Percentiles rank a stretch among this genome's conserved stretches.
phyloP scores from a whole-genome alignment of 2,888 invertebrate species.

The Polietes domitor region DNA sequence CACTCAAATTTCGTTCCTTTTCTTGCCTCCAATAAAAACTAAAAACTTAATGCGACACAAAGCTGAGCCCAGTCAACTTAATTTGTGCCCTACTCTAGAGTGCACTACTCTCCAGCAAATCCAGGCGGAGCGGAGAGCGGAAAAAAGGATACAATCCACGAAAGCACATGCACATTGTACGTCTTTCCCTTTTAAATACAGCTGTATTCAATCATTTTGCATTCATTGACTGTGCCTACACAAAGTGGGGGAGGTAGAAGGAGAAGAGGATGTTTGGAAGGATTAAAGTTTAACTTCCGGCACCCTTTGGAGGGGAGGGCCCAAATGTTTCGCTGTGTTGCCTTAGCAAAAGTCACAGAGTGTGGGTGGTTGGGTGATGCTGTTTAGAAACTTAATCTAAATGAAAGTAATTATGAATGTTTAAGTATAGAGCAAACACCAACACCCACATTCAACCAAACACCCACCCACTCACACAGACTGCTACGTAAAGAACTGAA shows the following conservation, averaged over 20 bases:
- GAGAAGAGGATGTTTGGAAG: neutral
- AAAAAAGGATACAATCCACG: neutral
- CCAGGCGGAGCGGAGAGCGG: neutral
- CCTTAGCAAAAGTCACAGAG: too few species aligned
- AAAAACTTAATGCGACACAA: constrained; percentile 64
- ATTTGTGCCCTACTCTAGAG: constrained; percentile 48
- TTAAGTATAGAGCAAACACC: constrained; percentile 60
- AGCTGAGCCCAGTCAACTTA: constrained; percentile 56
- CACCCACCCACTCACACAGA: neutral
- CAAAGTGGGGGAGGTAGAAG: neutral
- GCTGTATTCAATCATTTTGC: constrained; percentile 57
- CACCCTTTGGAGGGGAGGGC: neutral
- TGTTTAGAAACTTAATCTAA: constrained; percentile 64
- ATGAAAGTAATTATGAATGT: constrained; percentile 67
- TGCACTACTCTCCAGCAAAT: constrained; percentile 12
- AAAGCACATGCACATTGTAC: constrained; percentile 5
- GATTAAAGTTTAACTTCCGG: constrained; percentile 52
- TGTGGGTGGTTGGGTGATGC: neutral
- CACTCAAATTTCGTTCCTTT: constrained; percentile 24
- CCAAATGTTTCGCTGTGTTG: neutral
- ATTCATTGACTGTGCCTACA: constrained; percentile 47
- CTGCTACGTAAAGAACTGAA: too few species aligned
- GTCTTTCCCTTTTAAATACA: neutral
- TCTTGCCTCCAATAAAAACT: constrained; percentile 36
- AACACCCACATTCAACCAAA: constrained; percentile 21